These are phyloP conservation scores for Bombus haemorrhoidalis DNA, from an alignment of 1,140 invertebrate species.

Conservation along the genomic window DNA sequence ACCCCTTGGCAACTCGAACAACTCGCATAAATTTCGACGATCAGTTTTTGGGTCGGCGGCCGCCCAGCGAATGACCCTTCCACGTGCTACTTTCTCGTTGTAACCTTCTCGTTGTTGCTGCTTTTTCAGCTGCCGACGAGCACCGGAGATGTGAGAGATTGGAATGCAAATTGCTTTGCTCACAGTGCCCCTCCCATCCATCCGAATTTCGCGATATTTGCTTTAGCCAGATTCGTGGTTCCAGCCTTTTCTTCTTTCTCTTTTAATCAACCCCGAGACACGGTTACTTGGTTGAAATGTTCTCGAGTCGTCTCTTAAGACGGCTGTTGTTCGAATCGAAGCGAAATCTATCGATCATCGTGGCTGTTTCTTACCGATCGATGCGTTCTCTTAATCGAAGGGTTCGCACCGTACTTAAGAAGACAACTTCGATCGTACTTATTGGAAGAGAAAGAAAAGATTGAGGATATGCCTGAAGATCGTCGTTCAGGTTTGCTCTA, in stretches of 20 bases:
- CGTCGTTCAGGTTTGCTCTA: too few relatives aligned
- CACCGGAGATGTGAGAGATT: slow-evolving; percentile 1
- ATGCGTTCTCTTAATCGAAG: too few relatives aligned
- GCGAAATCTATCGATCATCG: not conserved
- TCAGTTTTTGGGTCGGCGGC: slow-evolving; percentile 65
- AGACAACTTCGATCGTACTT: too few relatives aligned
- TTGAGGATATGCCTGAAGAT: too few relatives aligned
- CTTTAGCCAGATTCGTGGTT: not conserved
- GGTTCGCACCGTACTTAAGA: too few relatives aligned
- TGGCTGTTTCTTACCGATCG: too few relatives aligned
- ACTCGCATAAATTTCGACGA: slow-evolving; percentile 74
- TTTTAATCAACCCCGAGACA: not conserved
- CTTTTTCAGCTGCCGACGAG: slow-evolving; percentile 7
- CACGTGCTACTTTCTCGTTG: not conserved
- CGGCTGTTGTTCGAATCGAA: not conserved
- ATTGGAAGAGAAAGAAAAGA: not conserved
- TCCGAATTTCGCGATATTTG: not conserved
- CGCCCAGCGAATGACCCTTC: slow-evolving; percentile 14
- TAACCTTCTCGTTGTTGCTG: slow-evolving; percentile 1
- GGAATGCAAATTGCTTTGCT: not conserved
- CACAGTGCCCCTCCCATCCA: too few relatives aligned
- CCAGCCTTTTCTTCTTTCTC: too few relatives aligned
- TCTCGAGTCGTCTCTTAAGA: not conserved
- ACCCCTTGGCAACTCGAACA: slow-evolving; percentile 62
- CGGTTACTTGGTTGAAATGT: not conserved